Base-by-base conservation (phyloP, 2,888 invertebrate species). In the Hydroisotoma schaefferi region DNA sequence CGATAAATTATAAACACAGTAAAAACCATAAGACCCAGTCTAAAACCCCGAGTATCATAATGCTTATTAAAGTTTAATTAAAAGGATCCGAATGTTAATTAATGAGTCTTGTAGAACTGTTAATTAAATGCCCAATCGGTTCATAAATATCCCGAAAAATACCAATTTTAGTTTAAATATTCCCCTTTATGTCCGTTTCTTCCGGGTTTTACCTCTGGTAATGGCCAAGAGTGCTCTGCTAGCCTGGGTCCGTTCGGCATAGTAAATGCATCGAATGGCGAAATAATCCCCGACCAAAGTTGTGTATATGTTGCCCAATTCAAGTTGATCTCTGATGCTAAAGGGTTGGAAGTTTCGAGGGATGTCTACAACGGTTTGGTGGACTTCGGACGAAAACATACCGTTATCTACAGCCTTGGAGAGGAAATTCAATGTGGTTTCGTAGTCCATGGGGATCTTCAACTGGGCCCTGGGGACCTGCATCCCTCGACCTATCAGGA, bases 221-320 rank as follows among this genome's bases (percentile, higher is more conserved):
- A 72, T 69, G 5, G 65, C 60, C 2, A 69, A 63, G 55, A 72
- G 63, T 1, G 65, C 70, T 25, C 61, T 59, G 46, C 62, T 67
- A 15, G 51, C 61, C 40, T 72, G 70, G 4, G 69, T 65, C 43
- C 59, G 63, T 29, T 70, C 68, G 0, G 69, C 65, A 57, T 61
- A 65, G 44, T 62, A 65, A 37, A 72, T 67, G 38, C 68, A 64
- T 27, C 70, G 63, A 46, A 72, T 68, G 33, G 72, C 70, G 61
- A 72, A 72, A 43, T 67, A 72, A 40, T 72, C 72, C n/a, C 72
- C 72, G 4, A 70, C 69, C 4, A 72, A 59, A 10, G 68, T 68
- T 8, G 72, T 64, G 51, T 70, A 72, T 29, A 69, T 70, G 52
- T 72, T 72, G 43, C 70, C 72, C 49, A 66, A 48, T 47, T 67